Base-by-base conservation (phyloP, 2,113 vertebrate species). In the Syrrhaptes paradoxus region DNA sequence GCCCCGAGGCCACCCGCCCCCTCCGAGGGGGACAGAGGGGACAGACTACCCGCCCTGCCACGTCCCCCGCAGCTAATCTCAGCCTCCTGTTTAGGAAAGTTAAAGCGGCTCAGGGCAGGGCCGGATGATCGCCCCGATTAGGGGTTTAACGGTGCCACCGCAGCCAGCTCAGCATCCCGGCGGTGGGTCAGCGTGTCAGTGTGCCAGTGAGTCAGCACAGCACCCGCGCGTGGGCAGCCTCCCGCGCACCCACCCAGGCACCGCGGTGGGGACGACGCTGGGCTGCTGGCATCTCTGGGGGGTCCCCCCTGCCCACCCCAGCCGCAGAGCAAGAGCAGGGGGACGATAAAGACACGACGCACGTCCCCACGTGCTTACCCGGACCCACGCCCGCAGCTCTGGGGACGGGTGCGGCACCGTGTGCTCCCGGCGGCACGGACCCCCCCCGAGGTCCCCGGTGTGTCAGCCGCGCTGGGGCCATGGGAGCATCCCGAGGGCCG, bases 201-300 rank as follows among this genome's bases (percentile, higher is more conserved):
- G 87, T 98, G 98, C 98, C 98, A 98, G 97, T 98, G 97, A 98
- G 98, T 98, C 98, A 98, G 98, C 98, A 97, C 97, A 96, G 67
- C 96, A 95, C 25, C 48, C 7, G 4, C 24, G 0, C 4, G 73
- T 3, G 76, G 45, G 4, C 67, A 15, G 3, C 45, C 36, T 25
- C 32, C 5, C 22, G 2, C 38, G 2, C 12, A 8, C 13, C 5
- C 13, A 2, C 55, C 15, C 13, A 17, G 16, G 17, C 45, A 46
- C 45, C 16, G 15, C 45, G 7, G 45, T 46, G 45, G 45, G 18
- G 18, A 46, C 45, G 45, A 46, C 13, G 45, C 13, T 15, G 41
- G n/a, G 38, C 38, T 41, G 38, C 12, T 1, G 22, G 0, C 0
- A 0, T 7, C 10, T 11, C 1, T 10, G 21, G 1, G 43, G 41